phyloP scores from a whole-genome alignment of 2,888 invertebrate species.

The Drosophila seclusa region DNA sequence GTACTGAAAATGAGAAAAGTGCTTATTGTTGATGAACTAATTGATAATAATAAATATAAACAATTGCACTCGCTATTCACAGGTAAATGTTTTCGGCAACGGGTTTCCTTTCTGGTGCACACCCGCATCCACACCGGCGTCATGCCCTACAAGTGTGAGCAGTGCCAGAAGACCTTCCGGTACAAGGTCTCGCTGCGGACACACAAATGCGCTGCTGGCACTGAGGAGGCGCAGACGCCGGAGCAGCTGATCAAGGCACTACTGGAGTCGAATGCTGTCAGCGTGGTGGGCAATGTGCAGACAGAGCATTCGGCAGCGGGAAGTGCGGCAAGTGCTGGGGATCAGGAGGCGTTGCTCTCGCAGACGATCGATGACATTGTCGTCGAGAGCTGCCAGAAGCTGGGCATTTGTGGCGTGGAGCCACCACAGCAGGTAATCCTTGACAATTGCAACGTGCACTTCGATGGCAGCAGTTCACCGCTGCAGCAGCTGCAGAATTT shows the following conservation, averaged over 20 bases:
- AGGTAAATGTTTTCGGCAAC: conserved; percentile 94
- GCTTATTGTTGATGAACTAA: not conserved
- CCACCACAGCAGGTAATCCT: conserved; percentile 67
- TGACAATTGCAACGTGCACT: conserved; percentile 84
- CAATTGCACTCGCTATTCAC: conserved; percentile 29
- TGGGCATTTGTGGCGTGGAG: conserved; percentile 80
- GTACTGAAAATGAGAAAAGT: not conserved
- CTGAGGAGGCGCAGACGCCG: conserved; percentile 63
- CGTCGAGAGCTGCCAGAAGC: conserved; percentile 83
- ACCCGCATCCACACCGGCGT: conserved; percentile 92
- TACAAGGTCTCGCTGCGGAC: conserved; percentile 94
- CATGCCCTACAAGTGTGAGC: conserved; percentile 93
- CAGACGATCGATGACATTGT: conserved; percentile 84
- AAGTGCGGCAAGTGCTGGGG: conserved; percentile 70
- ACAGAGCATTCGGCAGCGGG: conserved; percentile 85
- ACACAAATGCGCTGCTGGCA: conserved; percentile 88
- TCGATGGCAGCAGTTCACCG: conserved; percentile 86
- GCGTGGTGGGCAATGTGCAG: conserved; percentile 44
- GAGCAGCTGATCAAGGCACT: conserved; percentile 80
- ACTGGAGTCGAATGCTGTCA: conserved; percentile 62
- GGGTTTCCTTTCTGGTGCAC: conserved; percentile 94
- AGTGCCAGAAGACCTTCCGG: conserved; percentile 92
- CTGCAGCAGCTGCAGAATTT: conserved; percentile 88
- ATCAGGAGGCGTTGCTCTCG: conserved; percentile 77
- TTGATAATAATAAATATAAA: not conserved